phyloP scores from a whole-genome alignment of 2,888 invertebrate genomes.

The Scaptomyza reducta region DNA sequence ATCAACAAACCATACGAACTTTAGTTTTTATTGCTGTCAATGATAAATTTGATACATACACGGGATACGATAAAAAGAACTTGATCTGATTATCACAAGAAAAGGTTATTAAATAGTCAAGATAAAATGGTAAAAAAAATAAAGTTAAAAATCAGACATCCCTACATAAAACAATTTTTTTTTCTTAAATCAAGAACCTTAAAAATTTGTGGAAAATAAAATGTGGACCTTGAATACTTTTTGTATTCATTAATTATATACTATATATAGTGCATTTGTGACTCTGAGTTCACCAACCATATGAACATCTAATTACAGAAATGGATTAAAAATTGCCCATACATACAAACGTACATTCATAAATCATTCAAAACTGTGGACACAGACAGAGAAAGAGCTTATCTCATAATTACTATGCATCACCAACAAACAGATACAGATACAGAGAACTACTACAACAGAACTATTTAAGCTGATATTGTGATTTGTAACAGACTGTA shows the following conservation, averaged over 20 bases:
- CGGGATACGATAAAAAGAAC: too few species aligned
- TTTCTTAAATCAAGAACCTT: not conserved
- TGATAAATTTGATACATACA: too few species aligned
- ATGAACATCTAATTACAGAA: not conserved
- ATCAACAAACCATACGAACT: too few species aligned
- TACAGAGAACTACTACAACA: not conserved
- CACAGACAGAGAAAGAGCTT: slow-evolving; percentile 15
- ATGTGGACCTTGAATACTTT: not conserved
- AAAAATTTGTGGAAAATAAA: not conserved
- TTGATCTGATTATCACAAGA: too few species aligned
- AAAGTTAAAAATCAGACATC: too few species aligned
- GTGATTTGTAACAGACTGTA: slow-evolving; percentile 15
- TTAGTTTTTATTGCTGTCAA: too few species aligned
- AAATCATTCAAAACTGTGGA: not conserved
- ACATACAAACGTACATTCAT: not conserved
- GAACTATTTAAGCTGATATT: slow-evolving; percentile 1
- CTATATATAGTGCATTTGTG: not conserved
- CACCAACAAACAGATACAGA: slow-evolving; percentile 23
- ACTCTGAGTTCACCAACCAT: not conserved
- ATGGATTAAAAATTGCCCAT: not conserved
- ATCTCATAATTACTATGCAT: slow-evolving; percentile 24
- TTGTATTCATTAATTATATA: not conserved
- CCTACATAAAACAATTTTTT: too few species aligned
- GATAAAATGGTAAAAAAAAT: too few species aligned
- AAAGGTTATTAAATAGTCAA: too few species aligned